These are phyloP conservation scores for Calliopum simillimum DNA, from an alignment of 2,888 invertebrate species.

Conservation along the genomic window DNA sequence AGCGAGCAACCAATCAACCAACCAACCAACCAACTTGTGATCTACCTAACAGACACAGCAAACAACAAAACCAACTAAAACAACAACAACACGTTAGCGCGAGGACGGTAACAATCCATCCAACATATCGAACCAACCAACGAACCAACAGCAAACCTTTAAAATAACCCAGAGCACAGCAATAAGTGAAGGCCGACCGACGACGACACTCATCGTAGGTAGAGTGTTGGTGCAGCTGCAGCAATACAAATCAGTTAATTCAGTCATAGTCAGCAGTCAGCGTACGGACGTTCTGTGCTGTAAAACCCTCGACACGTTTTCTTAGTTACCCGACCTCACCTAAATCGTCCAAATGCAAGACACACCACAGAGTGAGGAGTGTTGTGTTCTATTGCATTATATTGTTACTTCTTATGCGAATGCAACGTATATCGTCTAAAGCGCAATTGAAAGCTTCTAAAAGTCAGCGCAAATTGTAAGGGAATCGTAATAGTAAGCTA, in stretches of 20 bases:
- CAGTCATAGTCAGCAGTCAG: not conserved
- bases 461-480: too few relatives aligned
- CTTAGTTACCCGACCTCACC: too few relatives aligned
- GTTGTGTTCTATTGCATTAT: too few relatives aligned
- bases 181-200: not conserved
- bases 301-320: too few relatives aligned
- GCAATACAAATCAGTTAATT: not conserved
- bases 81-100: constrained; percentile 1
- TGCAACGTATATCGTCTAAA: too few relatives aligned
- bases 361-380: too few relatives aligned
- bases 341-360: too few relatives aligned
- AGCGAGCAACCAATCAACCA: constrained; percentile 6
- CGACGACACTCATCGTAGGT: not conserved
- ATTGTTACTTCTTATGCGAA: too few relatives aligned
- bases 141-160: constrained; percentile 30
- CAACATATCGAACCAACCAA: constrained; percentile 37
- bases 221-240: too few relatives aligned
- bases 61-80: constrained; percentile 21
- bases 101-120: constrained; percentile 17
- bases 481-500: too few relatives aligned
- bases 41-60: constrained; percentile 28
- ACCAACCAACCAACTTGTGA: constrained; percentile 6
- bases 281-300: not conserved
- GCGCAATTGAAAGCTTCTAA: too few relatives aligned
- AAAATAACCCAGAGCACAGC: constrained; percentile 25